Conservation (phyloP, 2,797 vertebrate genomes). For the Notolepis coatsorum region DNA sequence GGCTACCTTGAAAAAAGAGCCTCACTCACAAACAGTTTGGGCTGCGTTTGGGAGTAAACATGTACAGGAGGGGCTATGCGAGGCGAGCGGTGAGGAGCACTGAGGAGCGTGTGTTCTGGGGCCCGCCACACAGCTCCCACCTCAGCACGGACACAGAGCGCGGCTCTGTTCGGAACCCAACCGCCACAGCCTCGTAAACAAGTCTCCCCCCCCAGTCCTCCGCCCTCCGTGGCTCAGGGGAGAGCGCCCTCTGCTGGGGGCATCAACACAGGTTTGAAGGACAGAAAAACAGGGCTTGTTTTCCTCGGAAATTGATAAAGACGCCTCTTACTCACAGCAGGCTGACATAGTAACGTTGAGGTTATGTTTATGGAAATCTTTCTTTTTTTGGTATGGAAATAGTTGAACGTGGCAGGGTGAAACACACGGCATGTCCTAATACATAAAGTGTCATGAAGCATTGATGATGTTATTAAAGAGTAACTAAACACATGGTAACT, state of each 20-base stretch:
- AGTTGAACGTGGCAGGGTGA: no score
- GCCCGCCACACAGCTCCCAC: conserved; percentile 68
- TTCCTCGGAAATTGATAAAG: no score
- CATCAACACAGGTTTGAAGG: not conserved
- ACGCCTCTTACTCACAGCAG: no score
- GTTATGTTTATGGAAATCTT: no score
- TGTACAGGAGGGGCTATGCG: conserved; percentile 53
- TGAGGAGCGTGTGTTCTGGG: conserved; percentile 76
- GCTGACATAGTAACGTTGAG: no score
- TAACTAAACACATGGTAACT: no score
- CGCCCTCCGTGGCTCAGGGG: not conserved
- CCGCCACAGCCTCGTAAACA: conserved; percentile 56
- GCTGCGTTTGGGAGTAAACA: conserved; percentile 72
- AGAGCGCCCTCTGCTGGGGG: conserved; percentile 62
- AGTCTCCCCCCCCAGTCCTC: conserved; percentile 7
- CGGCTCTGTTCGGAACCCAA: conserved; percentile 70
- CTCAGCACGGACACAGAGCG: conserved; percentile 69
- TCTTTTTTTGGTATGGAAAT: no score
- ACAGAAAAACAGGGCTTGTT: not conserved
- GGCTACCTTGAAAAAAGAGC: conserved; percentile 65
- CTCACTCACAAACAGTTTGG: conserved; percentile 77
- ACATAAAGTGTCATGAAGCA: no score
- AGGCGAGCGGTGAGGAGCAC: conserved; percentile 61
- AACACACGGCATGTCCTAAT: no score
- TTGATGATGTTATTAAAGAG: no score